phyloP scores from a whole-genome alignment of 92 coral and sea anemone genomes.

The Heteractis magnifica region DNA sequence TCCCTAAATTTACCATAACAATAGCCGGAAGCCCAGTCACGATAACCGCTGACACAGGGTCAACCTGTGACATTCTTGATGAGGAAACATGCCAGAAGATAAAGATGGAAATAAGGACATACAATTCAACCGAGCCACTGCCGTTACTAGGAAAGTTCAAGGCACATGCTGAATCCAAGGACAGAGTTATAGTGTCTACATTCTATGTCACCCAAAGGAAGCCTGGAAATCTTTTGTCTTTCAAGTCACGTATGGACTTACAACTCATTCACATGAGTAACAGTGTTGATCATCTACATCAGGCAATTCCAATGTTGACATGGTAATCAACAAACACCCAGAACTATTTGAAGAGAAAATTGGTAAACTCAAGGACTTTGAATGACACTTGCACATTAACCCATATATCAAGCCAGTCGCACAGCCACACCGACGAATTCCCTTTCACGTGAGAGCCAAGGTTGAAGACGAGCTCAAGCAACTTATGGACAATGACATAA shows the following conservation, averaged over 20 bases:
- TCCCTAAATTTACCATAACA: not conserved
- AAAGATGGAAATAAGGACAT: slow-evolving; percentile 22
- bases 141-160: slow-evolving; percentile 28
- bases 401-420: slow-evolving; percentile 40
- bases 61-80: not conserved
- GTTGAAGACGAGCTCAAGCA: slow-evolving; percentile 43
- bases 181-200: slow-evolving; percentile 3
- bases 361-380: slow-evolving; percentile 50
- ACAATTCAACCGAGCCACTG: slow-evolving; percentile 13
- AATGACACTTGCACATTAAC: slow-evolving; percentile 39
- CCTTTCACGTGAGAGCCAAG: slow-evolving; percentile 44
- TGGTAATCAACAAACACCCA: slow-evolving; percentile 3
- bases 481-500: slow-evolving; percentile 14
- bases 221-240: slow-evolving; percentile 12
- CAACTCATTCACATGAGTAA: slow-evolving; percentile 13
- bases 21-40: not conserved
- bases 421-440: slow-evolving; percentile 56
- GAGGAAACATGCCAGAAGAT: not conserved
- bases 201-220: slow-evolving; percentile 10
- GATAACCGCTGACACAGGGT: slow-evolving; percentile 18
- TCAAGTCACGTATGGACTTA: slow-evolving; percentile 10
- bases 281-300: not conserved
- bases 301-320: no score
- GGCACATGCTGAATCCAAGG: slow-evolving; percentile 3
- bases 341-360: slow-evolving; percentile 30